Base-by-base conservation (phyloP, 2,797 vertebrate genomes). In the Erpetoichthys calabaricus region DNA sequence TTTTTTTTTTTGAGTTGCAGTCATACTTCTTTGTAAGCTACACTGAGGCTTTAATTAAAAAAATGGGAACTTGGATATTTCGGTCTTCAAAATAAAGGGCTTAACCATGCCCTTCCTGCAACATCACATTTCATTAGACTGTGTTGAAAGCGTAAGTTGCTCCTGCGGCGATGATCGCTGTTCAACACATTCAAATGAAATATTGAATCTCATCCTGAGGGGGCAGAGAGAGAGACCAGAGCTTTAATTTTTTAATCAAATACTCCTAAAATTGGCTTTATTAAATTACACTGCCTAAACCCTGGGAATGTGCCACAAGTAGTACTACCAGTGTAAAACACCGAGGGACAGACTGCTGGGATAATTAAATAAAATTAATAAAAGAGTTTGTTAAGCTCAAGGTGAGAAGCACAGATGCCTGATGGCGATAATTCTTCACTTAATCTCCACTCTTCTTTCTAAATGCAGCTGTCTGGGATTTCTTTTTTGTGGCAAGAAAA, bases 291-390 rank as follows among this genome's bases (percentile, higher is more conserved):
- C 79, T 79, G 76, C 77, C 77, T 70, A 78, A 81, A 82, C 79
- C 75, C 73, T 75, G 82, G 81, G 84, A 82, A 76, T 72, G 70
- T 69, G 70, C 68, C 67, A 75, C 70, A 60, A 63, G 53, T 71
- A 70, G 73, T 65, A 62, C 70, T 66, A 66, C 73, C 57, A 59
- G 68, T 74, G 66, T 70, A 74, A 74, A 77, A 74, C 66, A 68
- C 70, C 73, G 77, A 49, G 47, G 47, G 47, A 6, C n/a, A 7
- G 47, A 49, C 3, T 80, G 70, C 68, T 70, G 67, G 70, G 73
- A 84, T 88, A 87, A 88, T 88, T 86, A 86, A 87, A 87, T 87
- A 80, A 82, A 84, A 84, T 84, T 77, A 80, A 81, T 83, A 80
- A 79, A 73, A 75, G 72, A 73, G 61, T 62, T 67, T 66, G 58